These are phyloP conservation scores for Acholoe squamosa DNA, from an alignment of 2,888 invertebrate species.

Conservation along the genomic window DNA sequence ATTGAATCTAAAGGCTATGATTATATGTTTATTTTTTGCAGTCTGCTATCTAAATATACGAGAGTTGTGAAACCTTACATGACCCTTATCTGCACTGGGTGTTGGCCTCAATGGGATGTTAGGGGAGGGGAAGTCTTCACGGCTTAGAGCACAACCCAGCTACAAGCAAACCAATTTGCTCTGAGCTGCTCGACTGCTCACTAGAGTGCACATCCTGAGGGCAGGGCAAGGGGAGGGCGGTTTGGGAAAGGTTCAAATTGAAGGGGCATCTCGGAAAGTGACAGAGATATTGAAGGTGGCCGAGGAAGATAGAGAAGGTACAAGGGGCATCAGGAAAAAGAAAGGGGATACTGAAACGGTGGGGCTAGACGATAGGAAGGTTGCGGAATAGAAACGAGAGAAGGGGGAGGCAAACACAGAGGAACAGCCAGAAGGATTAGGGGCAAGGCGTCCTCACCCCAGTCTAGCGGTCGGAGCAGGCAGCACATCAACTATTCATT, in stretches of 20 bases:
- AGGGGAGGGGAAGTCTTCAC: no score
- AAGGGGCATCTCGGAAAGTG: neutral
- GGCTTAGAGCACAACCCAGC: neutral
- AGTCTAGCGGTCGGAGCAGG: neutral
- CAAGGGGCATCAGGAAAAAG: neutral
- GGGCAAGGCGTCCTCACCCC: neutral
- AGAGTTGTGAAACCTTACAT: no score
- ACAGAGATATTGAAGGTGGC: neutral
- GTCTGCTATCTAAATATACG: no score
- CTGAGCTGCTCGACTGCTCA: neutral
- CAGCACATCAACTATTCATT: neutral
- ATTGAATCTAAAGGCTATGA: no score
- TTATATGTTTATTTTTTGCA: no score
- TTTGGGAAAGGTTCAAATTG: no score
- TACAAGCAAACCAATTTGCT: constrained; percentile 11
- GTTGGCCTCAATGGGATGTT: no score
- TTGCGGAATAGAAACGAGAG: neutral
- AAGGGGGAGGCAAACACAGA: neutral
- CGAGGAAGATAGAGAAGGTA: neutral
- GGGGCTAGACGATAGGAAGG: no score
- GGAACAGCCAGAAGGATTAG: neutral
- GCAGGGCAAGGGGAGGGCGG: neutral
- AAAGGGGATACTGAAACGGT: neutral
- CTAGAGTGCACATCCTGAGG: neutral
- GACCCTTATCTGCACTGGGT: no score